Percentiles rank a stretch among this genome's conserved stretches.
Conservation (phyloP, 2,113 vertebrate species). For the Pantherophis guttatus region DNA sequence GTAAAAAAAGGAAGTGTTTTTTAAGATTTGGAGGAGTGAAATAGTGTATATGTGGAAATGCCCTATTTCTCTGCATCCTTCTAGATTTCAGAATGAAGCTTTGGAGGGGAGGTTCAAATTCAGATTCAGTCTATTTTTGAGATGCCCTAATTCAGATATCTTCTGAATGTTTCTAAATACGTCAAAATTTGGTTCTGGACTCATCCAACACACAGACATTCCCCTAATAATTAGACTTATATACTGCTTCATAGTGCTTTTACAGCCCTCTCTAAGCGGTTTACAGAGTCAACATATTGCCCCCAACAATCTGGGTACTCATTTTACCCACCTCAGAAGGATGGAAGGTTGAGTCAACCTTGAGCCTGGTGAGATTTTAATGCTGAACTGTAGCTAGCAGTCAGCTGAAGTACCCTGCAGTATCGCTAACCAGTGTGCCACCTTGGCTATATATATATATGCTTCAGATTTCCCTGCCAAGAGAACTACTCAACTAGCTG, state of each 20-base stretch:
- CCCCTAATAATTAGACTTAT: neutral
- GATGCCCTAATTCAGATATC: neutral
- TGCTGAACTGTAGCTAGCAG: no score
- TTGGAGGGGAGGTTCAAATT: neutral
- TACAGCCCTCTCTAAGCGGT: no score
- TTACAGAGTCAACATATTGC: no score
- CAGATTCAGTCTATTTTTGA: neutral
- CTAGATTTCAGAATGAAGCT: neutral
- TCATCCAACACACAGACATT: neutral
- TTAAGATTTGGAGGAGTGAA: neutral
- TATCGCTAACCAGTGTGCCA: no score
- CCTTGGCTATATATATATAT: no score
- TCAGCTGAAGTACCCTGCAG: no score
- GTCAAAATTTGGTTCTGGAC: neutral
- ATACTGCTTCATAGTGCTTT: no score
- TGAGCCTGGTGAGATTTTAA: no score
- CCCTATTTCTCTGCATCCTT: neutral
- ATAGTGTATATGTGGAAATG: neutral
- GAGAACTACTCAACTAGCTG: neutral
- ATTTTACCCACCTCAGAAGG: no score
- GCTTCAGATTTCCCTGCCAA: neutral
- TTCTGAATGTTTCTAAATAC: neutral
- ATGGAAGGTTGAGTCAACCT: no score
- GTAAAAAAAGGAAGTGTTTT: neutral
- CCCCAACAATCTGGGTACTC: no score